Evolutionary conservation across 1,140 invertebrate genomes (phyloP), one percentile per base, ranked within the genome.

Genomic region (Lasaia peninsularis): DNA sequence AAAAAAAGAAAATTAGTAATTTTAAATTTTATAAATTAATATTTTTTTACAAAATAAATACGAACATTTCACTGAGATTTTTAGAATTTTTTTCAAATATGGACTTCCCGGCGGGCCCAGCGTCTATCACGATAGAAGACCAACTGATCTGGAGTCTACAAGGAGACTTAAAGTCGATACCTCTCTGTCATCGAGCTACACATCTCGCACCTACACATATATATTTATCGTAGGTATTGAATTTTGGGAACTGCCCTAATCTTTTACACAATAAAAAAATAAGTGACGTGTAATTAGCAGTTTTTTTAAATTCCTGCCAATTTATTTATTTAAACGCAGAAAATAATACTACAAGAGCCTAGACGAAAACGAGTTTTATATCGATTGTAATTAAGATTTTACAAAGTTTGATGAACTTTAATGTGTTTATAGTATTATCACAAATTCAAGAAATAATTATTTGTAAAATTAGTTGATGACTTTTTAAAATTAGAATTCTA

Each of bases 81-180:
- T 24, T 24, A 24, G 6, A 31, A 54, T 54, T 21, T 37, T 54
- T 28, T 24, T 28, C 18, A 54, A 54, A 24, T n/a, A 52, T 16
- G 9, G n/a, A 34, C 34, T 34, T n/a, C 28, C 28, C 21, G 21
- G 49, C 34, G 49, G 50, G 48, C 50, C 58, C 55, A 56, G 68
- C 65, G 73, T 65, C 62, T 78, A 68, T 73, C 74, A 73, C 71
- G 76, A 50, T 52, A 72, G 64, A 52, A 62, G 72, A 69, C 69
- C 74, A 76, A 85, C 81, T 87, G 83, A 83, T 69, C 76, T 73
- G 71, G 53, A 70, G 64, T 63, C 76, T 70, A 68, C 62, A 67
- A 65, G 57, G 73, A 58, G 66, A 54, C 75, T 71, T 73, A 72
- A 79, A 84, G 80, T 83, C 83, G 86, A 85, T 83, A 78, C 79